Evolutionary conservation across 2,113 vertebrate species (phyloP), one percentile per base, ranked within the genome.

Genomic region (Sebastes schlegelii): DNA sequence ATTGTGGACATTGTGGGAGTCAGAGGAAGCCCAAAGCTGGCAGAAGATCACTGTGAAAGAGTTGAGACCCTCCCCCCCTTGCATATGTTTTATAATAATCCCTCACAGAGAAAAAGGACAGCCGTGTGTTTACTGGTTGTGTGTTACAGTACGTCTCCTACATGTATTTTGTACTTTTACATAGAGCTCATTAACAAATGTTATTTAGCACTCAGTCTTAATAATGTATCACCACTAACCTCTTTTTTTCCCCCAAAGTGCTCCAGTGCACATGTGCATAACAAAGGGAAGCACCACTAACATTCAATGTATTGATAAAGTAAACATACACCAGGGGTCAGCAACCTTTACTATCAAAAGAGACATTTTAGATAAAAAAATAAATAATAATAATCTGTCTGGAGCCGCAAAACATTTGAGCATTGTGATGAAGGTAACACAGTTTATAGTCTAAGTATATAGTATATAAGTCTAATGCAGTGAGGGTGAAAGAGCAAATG

Each of bases 31-130:
- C 78, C 63, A 82, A 75, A 81, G 64, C 21, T 69, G 84, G 70
- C 88, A 82, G 83, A 89, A 84, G 83, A 89, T 82, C 89, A 90
- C 91, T 92, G 92, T 93, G 92, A 92, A 88, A 48, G 62, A 83
- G 74, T 57, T 16, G 48, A 84, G 58, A 66, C 57, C 51, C 45
- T 77, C 79, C 60, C 76, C 52, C 71, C 72, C 40, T 42, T 1
- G 3, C 34, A 65, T 16, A 67, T 10, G 45, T 66, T 54, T 45
- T n/a, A 34, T 67, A 23, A 42, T 19, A 66, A 60, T 60, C 49
- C 52, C 42, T 17, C 46, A 57, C 19, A 49, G 19, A 74, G 62
- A 54, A 61, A 34, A 45, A 68, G 23, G 54, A 67, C 9, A 21
- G 48, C 51, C 65, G 26, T 45, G 62, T 62, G 63, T 23, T 0